Evolutionary conservation across 2,888 invertebrate genomes (phyloP), one percentile per base, ranked within the genome.

Genomic region (Calliopum simillimum): DNA sequence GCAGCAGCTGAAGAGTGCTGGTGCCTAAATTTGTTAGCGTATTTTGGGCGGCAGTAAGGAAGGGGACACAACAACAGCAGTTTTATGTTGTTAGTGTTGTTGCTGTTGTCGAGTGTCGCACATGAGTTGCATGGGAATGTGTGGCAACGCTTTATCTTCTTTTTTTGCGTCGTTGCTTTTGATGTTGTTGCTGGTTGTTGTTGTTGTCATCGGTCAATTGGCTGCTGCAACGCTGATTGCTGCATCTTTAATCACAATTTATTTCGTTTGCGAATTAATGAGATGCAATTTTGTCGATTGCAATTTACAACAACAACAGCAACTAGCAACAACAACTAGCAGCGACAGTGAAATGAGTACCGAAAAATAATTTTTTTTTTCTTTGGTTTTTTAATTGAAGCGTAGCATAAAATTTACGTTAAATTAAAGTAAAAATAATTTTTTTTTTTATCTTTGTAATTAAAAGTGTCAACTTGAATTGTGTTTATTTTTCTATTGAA

Each of bases 171-270:
- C 8, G 33, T 8, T 33, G 33, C 8, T 33, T 33, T 33, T 33
- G 33, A 6, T 33, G 33, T 33, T 33, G 33, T 6, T 53, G 53
- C 8, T 53, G 53, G 47, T 16, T 47, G 47, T 16, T 16, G 11
- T 21, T 11, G 11, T 49, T 5, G 16, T 41, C 51, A 41, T 51
- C 64, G 51, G 51, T 19, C 63, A 49, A 47, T 49, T 23, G 44
- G 21, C 47, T 16, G 33, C 58, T 6, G 58, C 43, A 46, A 5
- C 2, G 62, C 62, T 49, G 63, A 61, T 49, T 64, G 64, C 64
- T 63, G 64, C 64, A 53, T 51, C 51, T 61, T 41, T 64, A 64
- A 64, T 53, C 64, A 46, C 64, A 51, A 64, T 64, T 64, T 64
- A 64, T 64, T 64, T 63, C 41, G 25, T 25, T 41, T 51, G 51